These are phyloP conservation scores for Hypocryptadius cinnamomeus DNA, from an alignment of 2,113 vertebrate genomes.

Conservation along the genomic window DNA sequence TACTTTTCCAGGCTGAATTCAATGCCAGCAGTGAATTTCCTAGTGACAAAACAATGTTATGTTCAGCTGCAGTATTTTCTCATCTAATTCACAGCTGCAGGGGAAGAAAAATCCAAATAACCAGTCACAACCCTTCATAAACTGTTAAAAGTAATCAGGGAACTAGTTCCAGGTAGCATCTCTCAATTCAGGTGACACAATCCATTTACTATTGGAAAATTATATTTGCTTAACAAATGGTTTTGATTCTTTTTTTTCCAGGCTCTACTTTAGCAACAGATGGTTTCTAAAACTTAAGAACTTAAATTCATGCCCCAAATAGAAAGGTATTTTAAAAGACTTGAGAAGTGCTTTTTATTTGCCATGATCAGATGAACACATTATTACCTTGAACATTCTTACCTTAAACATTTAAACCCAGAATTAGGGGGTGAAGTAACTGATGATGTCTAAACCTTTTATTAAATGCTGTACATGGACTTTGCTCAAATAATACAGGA, in stretches of 20 bases:
- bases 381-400: background rate
- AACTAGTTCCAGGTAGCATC: background rate
- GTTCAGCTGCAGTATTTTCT: constrained; percentile 22
- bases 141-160: constrained; percentile 6
- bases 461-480: background rate
- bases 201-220: background rate
- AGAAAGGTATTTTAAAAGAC: background rate
- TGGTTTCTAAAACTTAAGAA: background rate
- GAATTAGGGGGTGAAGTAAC: background rate
- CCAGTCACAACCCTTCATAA: background rate
- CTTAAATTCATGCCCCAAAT: background rate
- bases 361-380: background rate
- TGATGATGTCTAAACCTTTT: background rate
- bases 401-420: background rate
- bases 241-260: background rate
- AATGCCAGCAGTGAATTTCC: constrained; percentile 34
- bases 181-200: background rate
- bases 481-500: background rate
- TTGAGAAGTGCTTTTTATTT: background rate
- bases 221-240: background rate
- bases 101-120: background rate
- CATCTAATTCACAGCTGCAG: constrained; percentile 39
- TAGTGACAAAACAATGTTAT: background rate
- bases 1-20: constrained; percentile 30
- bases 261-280: background rate